These are phyloP conservation scores for Nasonia oneida DNA, from an alignment of 2,888 invertebrate species.

Conservation along the genomic window DNA sequence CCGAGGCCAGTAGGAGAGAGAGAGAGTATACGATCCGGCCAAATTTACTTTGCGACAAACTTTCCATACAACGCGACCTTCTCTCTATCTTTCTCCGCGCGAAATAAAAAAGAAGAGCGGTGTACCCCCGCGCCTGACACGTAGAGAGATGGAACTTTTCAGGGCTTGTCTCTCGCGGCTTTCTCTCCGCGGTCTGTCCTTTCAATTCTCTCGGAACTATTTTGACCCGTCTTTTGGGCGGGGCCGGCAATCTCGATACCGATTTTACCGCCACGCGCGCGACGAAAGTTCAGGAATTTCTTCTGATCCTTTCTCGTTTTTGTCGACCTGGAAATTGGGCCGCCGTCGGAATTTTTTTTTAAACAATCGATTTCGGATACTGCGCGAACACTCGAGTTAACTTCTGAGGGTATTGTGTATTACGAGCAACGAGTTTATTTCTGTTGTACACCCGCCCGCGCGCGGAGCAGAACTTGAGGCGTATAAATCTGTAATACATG, in stretches of 20 bases:
- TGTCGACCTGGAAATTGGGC: too few species aligned
- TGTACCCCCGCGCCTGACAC: neutral
- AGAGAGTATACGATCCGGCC: neutral
- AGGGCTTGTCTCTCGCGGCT: neutral
- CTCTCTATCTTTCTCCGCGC: neutral
- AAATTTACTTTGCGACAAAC: constrained; percentile 54
- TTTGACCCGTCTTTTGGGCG: neutral
- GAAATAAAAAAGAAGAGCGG: neutral
- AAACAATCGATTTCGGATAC: too few species aligned
- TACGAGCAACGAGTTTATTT: neutral
- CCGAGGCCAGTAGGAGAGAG: neutral
- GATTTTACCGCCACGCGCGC: too few species aligned
- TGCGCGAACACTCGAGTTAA: too few species aligned
- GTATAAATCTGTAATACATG: neutral
- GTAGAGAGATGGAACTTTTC: constrained; percentile 21
- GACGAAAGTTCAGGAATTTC: too few species aligned
- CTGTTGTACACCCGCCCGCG: neutral
- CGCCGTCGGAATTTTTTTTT: too few species aligned
- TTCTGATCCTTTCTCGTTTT: too few species aligned
- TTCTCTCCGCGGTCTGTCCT: neutral
- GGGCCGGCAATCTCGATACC: too few species aligned
- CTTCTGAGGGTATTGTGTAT: too few species aligned
- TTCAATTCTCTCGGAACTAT: neutral
- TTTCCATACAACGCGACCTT: constrained; percentile 40
- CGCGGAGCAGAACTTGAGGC: neutral